Evolutionary conservation across 2,113 vertebrate species (phyloP).

Genomic region (Cebidichthys violaceus): DNA sequence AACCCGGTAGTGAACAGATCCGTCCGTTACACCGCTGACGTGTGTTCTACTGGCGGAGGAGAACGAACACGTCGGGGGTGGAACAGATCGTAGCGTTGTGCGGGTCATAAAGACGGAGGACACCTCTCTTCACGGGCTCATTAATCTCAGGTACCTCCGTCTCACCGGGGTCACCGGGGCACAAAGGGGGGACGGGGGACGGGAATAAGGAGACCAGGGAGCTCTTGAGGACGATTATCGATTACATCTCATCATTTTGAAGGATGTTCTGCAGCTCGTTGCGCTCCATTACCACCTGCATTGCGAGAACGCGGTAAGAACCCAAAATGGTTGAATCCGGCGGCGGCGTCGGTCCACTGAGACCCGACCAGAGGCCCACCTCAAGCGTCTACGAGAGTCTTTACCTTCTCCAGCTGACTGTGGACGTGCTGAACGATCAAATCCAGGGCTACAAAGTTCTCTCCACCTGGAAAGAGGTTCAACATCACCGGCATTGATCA

Average conservation of each 20-base stretch:
- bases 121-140: not conserved
- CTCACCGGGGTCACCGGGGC: not conserved
- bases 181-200: no score
- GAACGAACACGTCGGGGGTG: constrained; percentile 13
- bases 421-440: constrained; percentile 93
- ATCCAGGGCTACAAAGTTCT: constrained; percentile 92
- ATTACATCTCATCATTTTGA: not conserved
- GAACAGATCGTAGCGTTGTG: constrained; percentile 23
- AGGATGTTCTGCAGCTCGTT: not conserved
- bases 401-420: constrained; percentile 94
- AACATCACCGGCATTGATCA: not conserved
- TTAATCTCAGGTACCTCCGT: constrained; percentile 31
- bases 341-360: not conserved
- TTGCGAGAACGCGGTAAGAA: not conserved
- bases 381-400: not conserved
- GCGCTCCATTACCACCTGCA: not conserved
- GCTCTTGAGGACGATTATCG: not conserved
- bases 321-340: not conserved
- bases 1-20: no score
- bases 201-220: not conserved
- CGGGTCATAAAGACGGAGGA: constrained; percentile 51
- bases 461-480: constrained; percentile 83
- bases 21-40: no score
- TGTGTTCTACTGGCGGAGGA: not conserved
- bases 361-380: not conserved